Percentiles rank a stretch among this genome's conserved stretches.
Conservation (phyloP, 2,797 vertebrate genomes). For the Alcedo atthis region DNA sequence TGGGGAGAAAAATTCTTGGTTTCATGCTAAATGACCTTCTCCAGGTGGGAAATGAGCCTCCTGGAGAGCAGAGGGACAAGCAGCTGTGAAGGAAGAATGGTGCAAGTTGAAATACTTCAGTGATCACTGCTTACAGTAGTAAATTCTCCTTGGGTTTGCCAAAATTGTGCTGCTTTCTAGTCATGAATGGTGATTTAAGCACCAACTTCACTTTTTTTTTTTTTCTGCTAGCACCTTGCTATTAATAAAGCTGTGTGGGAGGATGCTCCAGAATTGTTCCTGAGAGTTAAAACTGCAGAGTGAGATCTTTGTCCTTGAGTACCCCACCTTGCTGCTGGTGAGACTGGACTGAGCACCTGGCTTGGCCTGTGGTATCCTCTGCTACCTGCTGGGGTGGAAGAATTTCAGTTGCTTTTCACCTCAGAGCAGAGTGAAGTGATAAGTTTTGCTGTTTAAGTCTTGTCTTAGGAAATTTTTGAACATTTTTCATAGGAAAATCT, state of each 20-base stretch:
- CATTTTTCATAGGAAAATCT: not conserved
- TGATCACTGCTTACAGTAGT: not conserved
- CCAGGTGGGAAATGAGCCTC: constrained; percentile 13
- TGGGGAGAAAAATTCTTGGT: not conserved
- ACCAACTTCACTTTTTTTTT: not conserved
- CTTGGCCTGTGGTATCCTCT: not conserved
- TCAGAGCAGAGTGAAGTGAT: not conserved
- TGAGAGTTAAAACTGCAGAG: not conserved
- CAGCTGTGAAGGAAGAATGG: not conserved
- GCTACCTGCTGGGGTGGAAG: not conserved
- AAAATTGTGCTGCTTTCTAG: not conserved
- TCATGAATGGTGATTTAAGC: constrained; percentile 5
- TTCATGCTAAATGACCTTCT: constrained; percentile 2
- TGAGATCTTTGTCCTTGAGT: not conserved
- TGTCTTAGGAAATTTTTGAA: too few species aligned
- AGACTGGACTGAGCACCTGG: fast-evolving
- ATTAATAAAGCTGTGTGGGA: constrained; percentile 31
- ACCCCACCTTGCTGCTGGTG: not conserved
- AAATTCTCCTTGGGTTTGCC: not conserved
- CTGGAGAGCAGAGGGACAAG: not conserved
- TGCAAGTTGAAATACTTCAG: not conserved
- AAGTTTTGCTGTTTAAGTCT: not conserved
- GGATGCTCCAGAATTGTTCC: not conserved
- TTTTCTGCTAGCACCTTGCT: constrained; percentile 25
- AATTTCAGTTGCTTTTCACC: not conserved